Evolutionary conservation across 2,113 vertebrate genomes (phyloP).

Genomic region (Falcunculus frontatus): DNA sequence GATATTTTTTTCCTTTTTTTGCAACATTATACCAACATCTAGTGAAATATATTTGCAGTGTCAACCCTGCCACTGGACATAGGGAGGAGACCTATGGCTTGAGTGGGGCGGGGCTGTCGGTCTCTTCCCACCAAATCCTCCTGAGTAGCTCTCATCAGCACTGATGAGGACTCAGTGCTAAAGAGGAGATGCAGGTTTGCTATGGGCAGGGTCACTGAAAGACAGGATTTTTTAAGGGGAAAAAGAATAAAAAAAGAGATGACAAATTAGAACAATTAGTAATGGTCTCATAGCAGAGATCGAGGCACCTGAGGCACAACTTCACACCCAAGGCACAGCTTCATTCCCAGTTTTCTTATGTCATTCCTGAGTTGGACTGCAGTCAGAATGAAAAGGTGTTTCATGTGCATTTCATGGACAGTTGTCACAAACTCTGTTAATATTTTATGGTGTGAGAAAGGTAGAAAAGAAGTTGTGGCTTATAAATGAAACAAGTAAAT

Average conservation of each 20-base stretch:
- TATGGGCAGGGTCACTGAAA: neutral
- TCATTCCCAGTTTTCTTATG: neutral
- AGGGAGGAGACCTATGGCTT: fast-evolving
- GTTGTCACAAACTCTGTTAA: neutral
- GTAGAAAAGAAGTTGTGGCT: neutral
- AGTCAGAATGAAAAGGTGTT: neutral
- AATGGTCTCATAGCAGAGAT: neutral
- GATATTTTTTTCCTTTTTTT: neutral
- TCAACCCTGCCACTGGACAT: neutral
- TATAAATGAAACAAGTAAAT: neutral
- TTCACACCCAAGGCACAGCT: neutral
- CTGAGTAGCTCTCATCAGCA: neutral
- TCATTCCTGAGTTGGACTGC: neutral
- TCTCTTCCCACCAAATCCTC: neutral
- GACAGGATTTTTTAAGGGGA: neutral
- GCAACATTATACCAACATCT: neutral
- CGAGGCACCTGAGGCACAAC: neutral
- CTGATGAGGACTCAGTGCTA: neutral
- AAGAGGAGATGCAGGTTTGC: neutral
- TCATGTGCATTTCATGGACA: neutral
- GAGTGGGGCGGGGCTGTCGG: neutral
- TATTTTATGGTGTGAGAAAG: neutral
- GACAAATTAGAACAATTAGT: neutral
- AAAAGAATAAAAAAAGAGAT: neutral
- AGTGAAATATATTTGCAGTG: neutral